Evolutionary conservation across 2,888 invertebrate species (phyloP).

Genomic region (Diaperis boleti): DNA sequence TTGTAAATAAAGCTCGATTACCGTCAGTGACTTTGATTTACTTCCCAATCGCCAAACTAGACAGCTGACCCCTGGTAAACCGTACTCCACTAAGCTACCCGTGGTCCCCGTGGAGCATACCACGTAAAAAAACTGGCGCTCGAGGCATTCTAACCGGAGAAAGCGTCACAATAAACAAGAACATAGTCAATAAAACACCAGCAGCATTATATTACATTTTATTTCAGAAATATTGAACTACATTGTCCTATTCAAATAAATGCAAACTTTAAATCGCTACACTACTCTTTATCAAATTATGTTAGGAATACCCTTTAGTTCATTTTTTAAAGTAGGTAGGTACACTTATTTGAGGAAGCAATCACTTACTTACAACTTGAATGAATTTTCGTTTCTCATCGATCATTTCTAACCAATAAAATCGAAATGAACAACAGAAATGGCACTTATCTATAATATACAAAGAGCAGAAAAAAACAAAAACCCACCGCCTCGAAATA

Average conservation of each 20-base stretch:
- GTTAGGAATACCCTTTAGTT: conserved; percentile 49
- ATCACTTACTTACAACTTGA: conserved; percentile 43
- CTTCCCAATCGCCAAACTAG: no score
- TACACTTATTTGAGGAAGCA: conserved; percentile 49
- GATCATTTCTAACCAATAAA: conserved; percentile 6
- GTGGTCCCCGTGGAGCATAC: no score
- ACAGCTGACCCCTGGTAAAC: no score
- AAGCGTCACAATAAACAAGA: no score
- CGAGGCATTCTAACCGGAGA: no score
- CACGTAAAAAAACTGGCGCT: no score
- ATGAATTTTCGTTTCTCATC: conserved; percentile 34
- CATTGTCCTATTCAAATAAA: conserved; percentile 58
- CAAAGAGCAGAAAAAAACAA: conserved; percentile 29
- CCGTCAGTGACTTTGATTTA: no score
- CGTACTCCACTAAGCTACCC: no score
- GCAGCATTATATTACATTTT: conserved; percentile 51
- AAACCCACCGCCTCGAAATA: conserved; percentile 23
- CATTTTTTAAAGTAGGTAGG: conserved; percentile 44
- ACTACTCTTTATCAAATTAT: conserved; percentile 52
- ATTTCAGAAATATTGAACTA: conserved; percentile 62
- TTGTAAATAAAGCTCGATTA: no score
- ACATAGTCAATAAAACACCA: conserved; percentile 19
- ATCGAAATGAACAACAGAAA: conserved; percentile 24
- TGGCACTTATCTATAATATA: conserved; percentile 43
- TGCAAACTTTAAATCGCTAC: conserved; percentile 53